Evolutionary conservation across 2,888 invertebrate species (phyloP).

Genomic region (Pheosia tremula): DNA sequence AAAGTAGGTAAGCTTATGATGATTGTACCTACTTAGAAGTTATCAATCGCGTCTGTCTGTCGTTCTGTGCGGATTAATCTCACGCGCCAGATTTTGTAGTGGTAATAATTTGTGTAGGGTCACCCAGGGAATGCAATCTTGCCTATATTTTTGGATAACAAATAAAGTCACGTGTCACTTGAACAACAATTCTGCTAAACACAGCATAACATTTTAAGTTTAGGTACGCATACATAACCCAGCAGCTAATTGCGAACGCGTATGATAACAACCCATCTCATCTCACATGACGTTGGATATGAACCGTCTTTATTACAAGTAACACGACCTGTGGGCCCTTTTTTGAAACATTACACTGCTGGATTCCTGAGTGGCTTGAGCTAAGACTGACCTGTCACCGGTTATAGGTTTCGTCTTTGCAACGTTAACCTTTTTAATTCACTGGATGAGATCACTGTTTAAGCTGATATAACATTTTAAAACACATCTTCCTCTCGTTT

Average conservation of each 20-base stretch:
- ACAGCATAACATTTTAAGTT: neutral
- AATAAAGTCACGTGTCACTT: too few species aligned
- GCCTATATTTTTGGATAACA: too few species aligned
- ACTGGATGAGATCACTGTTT: neutral
- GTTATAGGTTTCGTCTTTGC: slow-evolving; percentile 34
- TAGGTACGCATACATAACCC: neutral
- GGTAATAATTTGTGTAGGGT: too few species aligned
- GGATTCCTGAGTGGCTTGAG: slow-evolving; percentile 56
- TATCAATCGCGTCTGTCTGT: too few species aligned
- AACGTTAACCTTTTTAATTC: slow-evolving; percentile 16
- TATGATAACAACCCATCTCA: slow-evolving; percentile 31
- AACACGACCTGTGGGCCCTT: slow-evolving; percentile 47
- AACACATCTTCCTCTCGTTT: neutral
- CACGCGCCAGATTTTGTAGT: too few species aligned
- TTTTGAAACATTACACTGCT: slow-evolving; percentile 56
- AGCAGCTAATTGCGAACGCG: slow-evolving; percentile 6
- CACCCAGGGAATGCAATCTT: too few species aligned
- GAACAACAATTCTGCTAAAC: neutral
- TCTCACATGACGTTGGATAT: slow-evolving; percentile 27
- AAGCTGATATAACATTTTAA: neutral
- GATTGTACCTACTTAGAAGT: too few species aligned
- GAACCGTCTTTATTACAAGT: slow-evolving; percentile 41
- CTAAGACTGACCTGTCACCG: slow-evolving; percentile 38
- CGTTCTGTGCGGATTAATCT: too few species aligned
- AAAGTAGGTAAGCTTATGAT: too few species aligned